Evolutionary conservation across 2,888 invertebrate species (phyloP).

Genomic region (Ennomos erosarius): DNA sequence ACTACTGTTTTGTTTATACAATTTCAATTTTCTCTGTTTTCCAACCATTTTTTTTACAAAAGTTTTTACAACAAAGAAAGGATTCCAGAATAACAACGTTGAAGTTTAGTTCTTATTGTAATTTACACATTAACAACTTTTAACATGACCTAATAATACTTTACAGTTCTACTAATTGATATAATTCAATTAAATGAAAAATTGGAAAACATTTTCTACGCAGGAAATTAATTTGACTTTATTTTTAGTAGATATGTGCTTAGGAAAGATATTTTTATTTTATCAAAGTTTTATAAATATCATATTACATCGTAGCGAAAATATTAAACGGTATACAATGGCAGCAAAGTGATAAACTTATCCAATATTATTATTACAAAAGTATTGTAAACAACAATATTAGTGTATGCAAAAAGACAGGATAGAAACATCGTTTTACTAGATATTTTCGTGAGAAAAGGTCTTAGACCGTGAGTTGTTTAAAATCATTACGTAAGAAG

Average conservation of each 20-base stretch:
- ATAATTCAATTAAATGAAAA: slow-evolving; percentile 46
- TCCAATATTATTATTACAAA: slow-evolving; percentile 26
- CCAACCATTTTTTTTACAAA: slow-evolving; percentile 4
- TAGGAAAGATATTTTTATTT: slow-evolving; percentile 66
- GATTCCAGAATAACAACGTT: slow-evolving; percentile 2
- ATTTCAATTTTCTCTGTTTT: background rate
- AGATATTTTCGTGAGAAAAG: slow-evolving; percentile 43
- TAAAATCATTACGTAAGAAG: slow-evolving; percentile 68
- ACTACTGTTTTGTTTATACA: slow-evolving; percentile 22
- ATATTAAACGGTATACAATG: slow-evolving; percentile 23
- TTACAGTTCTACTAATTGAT: slow-evolving; percentile 57
- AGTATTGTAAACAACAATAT: slow-evolving; percentile 32
- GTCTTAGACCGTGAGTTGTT: slow-evolving; percentile 69
- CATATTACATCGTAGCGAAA: slow-evolving; percentile 34
- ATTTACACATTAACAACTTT: slow-evolving; percentile 49
- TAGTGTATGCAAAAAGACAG: slow-evolving; percentile 36
- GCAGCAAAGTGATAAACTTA: slow-evolving; percentile 39
- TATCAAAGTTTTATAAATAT: slow-evolving; percentile 42
- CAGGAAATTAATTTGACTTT: slow-evolving; percentile 65
- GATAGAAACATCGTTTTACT: slow-evolving; percentile 47
- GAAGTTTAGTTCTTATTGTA: slow-evolving; percentile 29
- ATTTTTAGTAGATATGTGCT: slow-evolving; percentile 76
- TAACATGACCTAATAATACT: slow-evolving; percentile 73
- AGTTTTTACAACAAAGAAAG: background rate
- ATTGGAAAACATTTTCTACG: slow-evolving; percentile 50